phyloP scores from a whole-genome alignment of 53 echinoderm and acorn worm genomes.

The Holothuria leucospilota region DNA sequence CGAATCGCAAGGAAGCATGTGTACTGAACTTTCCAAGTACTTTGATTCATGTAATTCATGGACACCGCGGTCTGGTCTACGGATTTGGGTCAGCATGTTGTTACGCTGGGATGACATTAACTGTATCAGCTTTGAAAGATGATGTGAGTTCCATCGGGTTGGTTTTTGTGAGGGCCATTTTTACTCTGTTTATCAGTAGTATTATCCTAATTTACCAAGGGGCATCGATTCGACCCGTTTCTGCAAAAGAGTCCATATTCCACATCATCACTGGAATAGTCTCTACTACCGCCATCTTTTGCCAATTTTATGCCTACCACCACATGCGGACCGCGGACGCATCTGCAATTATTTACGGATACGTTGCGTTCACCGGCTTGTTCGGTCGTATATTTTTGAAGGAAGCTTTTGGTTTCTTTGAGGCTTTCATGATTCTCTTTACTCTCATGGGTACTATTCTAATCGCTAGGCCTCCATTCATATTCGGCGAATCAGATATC shows the following conservation, averaged over 20 bases:
- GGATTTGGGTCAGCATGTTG: slow-evolving; percentile 10
- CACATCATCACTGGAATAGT: slow-evolving; percentile 25
- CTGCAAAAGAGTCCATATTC: not conserved
- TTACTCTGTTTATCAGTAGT: not conserved
- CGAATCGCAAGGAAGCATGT: no score
- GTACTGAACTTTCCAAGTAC: no score
- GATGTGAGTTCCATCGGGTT: slow-evolving; percentile 2
- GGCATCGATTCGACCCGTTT: slow-evolving; percentile 1
- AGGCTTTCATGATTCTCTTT: slow-evolving; percentile 32
- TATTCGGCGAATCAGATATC: slow-evolving; percentile 22
- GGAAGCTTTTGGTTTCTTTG: slow-evolving; percentile 38
- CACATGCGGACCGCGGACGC: slow-evolving; percentile 46
- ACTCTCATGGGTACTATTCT: slow-evolving; percentile 35
- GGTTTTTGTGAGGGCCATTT: slow-evolving; percentile 18
- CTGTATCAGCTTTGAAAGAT: slow-evolving; percentile 12
- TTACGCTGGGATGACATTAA: slow-evolving; percentile 20
- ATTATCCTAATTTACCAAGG: slow-evolving; percentile 14
- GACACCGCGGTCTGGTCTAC: not conserved
- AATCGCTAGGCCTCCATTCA: slow-evolving; percentile 48
- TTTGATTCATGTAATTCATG: no score
- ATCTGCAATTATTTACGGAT: slow-evolving; percentile 47
- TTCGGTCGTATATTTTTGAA: slow-evolving; percentile 57
- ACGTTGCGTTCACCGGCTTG: slow-evolving; percentile 43
- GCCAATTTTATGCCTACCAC: slow-evolving; percentile 52
- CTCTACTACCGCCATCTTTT: slow-evolving; percentile 25